Evolutionary conservation across 2,113 vertebrate species (phyloP), one percentile per base, ranked within the genome.

Genomic region (Nymphicus hollandicus): DNA sequence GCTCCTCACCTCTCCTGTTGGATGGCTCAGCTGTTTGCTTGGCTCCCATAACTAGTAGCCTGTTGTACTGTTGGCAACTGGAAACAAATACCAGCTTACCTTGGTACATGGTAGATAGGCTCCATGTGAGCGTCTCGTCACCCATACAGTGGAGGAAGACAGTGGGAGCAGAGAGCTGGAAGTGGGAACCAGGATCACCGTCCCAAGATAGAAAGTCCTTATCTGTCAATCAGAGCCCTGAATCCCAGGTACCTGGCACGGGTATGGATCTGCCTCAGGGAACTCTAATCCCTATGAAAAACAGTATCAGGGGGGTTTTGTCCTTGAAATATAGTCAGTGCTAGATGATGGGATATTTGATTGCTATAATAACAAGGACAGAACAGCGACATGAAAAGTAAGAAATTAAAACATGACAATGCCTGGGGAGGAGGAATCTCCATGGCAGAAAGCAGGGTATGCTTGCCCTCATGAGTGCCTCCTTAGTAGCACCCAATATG

Each of bases 381-480:
- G 46, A 86, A 46, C 63, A 53, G 60, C 63, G 50, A 73, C 37
- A 19, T 66, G 46, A 83, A 89, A 82, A 1, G 9, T 52, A 64
- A 69, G 84, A 61, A 76, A 88, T 6, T 37, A 55, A 86, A 91
- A 65, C 0, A 1, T 91, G 79, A 28, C 20, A 15, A n/a, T 55
- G 46, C 11, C 25, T 79, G 11, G 50, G 64, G 77, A 96, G 81
- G 65, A 92, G 63, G 58, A 89, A 91, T 79, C 74, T 93, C 91
- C 46, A 11, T 31, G 81, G 87, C 83, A 96, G 94, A 92, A 87
- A 93, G 68, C 46, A 85, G 79, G 43, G 35, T 73, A 18, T 79
- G 88, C 55, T 95, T 53, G 23, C 41, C 63, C 64, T 37, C 14
- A 6, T 4, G 24, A 78, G 2, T 23, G 25, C 13, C 9, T 64